phyloP scores from a whole-genome alignment of 2,113 vertebrate genomes.

The Xiphophorus couchianus region DNA sequence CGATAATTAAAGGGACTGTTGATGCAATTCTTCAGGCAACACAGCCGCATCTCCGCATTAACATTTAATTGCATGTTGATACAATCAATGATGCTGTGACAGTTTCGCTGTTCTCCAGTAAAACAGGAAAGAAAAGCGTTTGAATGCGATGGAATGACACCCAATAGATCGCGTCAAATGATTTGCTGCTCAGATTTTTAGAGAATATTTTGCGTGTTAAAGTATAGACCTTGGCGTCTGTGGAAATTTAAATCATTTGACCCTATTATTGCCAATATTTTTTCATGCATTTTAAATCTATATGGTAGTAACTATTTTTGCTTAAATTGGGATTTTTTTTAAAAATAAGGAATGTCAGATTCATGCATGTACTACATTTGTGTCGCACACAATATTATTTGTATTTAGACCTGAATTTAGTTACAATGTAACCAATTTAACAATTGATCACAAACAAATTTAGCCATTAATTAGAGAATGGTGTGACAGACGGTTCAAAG shows the following conservation, averaged over 20 bases:
- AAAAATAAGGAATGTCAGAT: too few species aligned
- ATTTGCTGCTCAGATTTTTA: background rate
- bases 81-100: constrained; percentile 59
- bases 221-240: background rate
- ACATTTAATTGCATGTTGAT: constrained; percentile 71
- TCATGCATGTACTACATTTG: too few species aligned
- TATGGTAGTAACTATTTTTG: too few species aligned
- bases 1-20: constrained; percentile 62
- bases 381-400: too few species aligned
- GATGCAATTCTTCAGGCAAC: constrained; percentile 40
- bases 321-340: too few species aligned
- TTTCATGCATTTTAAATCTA: too few species aligned
- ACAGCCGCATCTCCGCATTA: constrained; percentile 55
- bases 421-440: too few species aligned
- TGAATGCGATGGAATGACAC: background rate
- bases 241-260: background rate
- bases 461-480: too few species aligned
- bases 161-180: background rate
- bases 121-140: background rate
- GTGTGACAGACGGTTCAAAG: too few species aligned
- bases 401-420: too few species aligned
- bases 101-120: constrained; percentile 22
- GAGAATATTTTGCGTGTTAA: background rate
- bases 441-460: too few species aligned
- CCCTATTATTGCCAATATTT: too few species aligned